Conservation (phyloP, 2,113 vertebrate species). For the Labeo catla region DNA sequence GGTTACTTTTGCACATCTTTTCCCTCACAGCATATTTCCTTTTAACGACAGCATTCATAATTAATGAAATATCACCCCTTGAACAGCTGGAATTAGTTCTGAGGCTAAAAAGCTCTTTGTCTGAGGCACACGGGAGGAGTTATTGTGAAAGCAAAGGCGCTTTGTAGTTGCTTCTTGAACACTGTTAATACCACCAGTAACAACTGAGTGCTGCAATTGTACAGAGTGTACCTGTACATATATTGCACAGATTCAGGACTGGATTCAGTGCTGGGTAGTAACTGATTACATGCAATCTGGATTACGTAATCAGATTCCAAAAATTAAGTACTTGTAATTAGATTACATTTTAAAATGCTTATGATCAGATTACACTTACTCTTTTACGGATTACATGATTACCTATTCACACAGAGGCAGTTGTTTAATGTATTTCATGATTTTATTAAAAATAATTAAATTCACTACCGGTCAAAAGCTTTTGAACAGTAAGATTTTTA, state of each 20-base stretch:
- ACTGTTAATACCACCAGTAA: neutral
- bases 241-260: neutral
- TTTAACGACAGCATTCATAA: slow-evolving; percentile 11
- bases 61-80: neutral
- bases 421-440: too few relatives aligned
- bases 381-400: neutral
- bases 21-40: slow-evolving; percentile 11
- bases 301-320: neutral
- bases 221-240: neutral
- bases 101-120: slow-evolving; percentile 1
- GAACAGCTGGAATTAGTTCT: slow-evolving; percentile 3
- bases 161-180: neutral
- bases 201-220: neutral
- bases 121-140: neutral
- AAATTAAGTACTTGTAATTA: too few relatives aligned
- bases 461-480: too few relatives aligned
- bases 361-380: neutral
- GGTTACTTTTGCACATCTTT: slow-evolving; percentile 6
- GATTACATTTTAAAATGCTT: neutral
- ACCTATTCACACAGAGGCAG: neutral
- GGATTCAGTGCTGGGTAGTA: too few relatives aligned
- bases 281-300: too few relatives aligned
- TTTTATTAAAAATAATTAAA: too few relatives aligned
- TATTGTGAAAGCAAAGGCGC: neutral
- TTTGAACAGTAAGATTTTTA: too few relatives aligned